Percentiles rank a stretch among this genome's conserved stretches.
phyloP scores from a whole-genome alignment of 2,797 vertebrate species.

The Mallotus villosus region DNA sequence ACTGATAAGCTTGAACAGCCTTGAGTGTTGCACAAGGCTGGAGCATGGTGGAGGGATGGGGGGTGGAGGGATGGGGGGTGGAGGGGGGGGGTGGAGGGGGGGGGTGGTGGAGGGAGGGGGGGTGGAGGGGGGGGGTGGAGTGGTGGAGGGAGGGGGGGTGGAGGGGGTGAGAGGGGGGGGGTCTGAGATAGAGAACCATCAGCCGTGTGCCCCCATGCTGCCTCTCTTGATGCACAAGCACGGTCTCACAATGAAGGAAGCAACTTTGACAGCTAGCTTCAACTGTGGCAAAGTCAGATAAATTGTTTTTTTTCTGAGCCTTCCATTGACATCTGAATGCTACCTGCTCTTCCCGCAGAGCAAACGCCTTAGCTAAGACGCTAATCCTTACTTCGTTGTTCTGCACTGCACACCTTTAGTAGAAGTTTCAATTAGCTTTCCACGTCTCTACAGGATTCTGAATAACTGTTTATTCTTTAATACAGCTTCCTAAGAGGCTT shows the following conservation, averaged over 20 bases:
- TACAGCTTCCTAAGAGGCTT: background rate
- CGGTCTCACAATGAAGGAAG: constrained; percentile 14
- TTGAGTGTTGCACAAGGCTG: constrained; percentile 16
- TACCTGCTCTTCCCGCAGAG: constrained; percentile 23
- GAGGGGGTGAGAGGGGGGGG: background rate
- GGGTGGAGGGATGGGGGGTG: too few relatives aligned
- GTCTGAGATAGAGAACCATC: background rate
- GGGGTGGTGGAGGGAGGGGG: background rate
- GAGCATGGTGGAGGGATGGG: background rate
- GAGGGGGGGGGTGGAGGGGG: background rate
- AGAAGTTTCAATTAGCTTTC: constrained; percentile 21
- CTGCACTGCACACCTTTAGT: constrained; percentile 9
- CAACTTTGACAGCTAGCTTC: background rate
- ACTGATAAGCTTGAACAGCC: constrained; percentile 12
- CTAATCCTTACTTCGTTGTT: background rate
- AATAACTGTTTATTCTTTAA: background rate
- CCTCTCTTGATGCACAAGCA: constrained; percentile 5
- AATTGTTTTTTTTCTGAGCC: background rate
- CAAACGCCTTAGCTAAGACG: constrained; percentile 26
- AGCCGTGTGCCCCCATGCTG: constrained; percentile 11
- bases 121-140: background rate
- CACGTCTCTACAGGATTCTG: background rate
- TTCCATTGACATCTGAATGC: background rate
- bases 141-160: too few relatives aligned
- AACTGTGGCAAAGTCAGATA: background rate